A percentile compares a stretch with the other conserved stretches of the same genome.
phyloP scores from a whole-genome alignment of 1,140 invertebrate species.

The Proctacanthus coquilletti region DNA sequence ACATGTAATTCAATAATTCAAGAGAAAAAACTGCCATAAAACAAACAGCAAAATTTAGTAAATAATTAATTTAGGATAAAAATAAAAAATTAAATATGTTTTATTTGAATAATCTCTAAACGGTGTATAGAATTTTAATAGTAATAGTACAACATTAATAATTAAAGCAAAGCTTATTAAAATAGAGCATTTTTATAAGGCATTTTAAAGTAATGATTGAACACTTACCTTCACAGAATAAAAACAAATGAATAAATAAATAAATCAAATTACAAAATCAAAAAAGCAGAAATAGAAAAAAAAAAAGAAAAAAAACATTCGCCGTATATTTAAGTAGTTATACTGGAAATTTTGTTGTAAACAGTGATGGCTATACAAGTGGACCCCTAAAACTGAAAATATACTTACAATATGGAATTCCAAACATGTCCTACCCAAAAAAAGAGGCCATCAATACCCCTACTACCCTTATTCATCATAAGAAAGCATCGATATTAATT shows the following conservation, averaged over 20 bases:
- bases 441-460: no score
- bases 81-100: slow-evolving; percentile 1
- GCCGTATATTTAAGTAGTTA: no score
- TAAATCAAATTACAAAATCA: not conserved
- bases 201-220: not conserved
- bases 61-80: slow-evolving; percentile 4
- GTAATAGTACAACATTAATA: not conserved
- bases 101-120: not conserved
- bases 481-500: no score
- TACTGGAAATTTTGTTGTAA: no score
- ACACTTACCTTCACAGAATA: not conserved
- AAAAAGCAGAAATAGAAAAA: slow-evolving; percentile 6
- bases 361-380: no score
- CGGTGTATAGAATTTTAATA: not conserved
- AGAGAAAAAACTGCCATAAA: slow-evolving; percentile 1
- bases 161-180: not conserved
- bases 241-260: not conserved
- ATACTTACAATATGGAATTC: no score
- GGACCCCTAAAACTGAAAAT: no score
- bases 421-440: no score
- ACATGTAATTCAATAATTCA: not conserved
- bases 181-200: not conserved
- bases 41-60: slow-evolving; percentile 5
- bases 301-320: slow-evolving; percentile 8
- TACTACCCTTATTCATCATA: no score